Percentiles rank a stretch among this genome's conserved stretches.
Evolutionary conservation across 1,140 invertebrate genomes (phyloP).

Genomic region (Scaptodrosophila lebanonensis): DNA sequence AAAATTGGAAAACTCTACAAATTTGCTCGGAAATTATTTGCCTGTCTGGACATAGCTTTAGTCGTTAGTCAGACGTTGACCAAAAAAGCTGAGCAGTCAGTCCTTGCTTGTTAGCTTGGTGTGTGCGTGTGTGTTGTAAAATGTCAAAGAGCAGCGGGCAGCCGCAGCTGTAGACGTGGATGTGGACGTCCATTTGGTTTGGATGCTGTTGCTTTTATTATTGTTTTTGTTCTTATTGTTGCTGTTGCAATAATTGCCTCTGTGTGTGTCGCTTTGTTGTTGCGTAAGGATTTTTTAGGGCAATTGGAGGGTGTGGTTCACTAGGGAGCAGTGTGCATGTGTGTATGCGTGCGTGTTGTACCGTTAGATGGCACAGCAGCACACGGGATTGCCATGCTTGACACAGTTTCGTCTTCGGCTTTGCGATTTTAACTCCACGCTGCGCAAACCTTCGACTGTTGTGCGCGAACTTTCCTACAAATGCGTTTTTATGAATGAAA

Average conservation of each 20-base stretch:
- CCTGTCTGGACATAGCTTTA: no score
- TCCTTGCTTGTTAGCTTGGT: no score
- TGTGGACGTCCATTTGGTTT: constrained; percentile 32
- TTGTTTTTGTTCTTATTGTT: constrained; percentile 12
- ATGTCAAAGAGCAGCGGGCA: constrained; percentile 12
- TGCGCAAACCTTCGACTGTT: constrained; percentile 45
- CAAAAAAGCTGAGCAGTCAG: no score
- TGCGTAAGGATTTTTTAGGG: constrained; percentile 71
- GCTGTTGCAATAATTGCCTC: constrained; percentile 46
- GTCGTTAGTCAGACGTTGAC: no score
- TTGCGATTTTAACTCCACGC: constrained; percentile 43
- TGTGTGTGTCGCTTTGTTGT: constrained; percentile 54
- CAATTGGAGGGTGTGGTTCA: constrained; percentile 71
- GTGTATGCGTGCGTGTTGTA: background rate
- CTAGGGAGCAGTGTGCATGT: constrained; percentile 35
- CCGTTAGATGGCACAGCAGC: background rate
- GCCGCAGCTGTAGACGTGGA: constrained; percentile 14
- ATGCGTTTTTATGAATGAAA: constrained; percentile 66
- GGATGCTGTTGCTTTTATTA: constrained; percentile 1
- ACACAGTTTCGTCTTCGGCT: constrained; percentile 42
- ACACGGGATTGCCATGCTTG: constrained; percentile 38
- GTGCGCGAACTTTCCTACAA: constrained; percentile 20
- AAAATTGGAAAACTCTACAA: no score
- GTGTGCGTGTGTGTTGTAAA: no score
- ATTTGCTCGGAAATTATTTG: no score